Base-by-base conservation (phyloP, 1,140 invertebrate genomes). In the Kradibia gibbosae region DNA sequence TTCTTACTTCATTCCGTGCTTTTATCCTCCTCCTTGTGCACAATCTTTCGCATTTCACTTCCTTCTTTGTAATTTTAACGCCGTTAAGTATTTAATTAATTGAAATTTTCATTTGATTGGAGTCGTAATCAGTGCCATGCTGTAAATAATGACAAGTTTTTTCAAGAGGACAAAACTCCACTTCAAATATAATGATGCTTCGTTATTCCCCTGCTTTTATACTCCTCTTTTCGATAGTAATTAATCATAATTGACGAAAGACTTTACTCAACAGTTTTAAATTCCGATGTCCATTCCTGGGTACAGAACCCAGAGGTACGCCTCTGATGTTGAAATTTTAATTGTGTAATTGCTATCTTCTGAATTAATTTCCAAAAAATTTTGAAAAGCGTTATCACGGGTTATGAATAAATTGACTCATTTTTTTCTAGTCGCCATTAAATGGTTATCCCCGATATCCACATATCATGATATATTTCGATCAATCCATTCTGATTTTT, bases 141-240 rank as follows among this genome's bases (percentile, higher is more conserved):
- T 53, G 50, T 28, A 53, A 71, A 28, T 71, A 71, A 71, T 20
- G 39, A 48, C 70, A 45, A 48, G 28, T 48, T 71, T 48, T 70
- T 39, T 48, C 25, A 20, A 48, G 42, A 48, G 13, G 11, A 28
- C 25, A 31, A 71, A 28, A 71, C 25, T 55, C 3, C 34, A 74
- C 25, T 74, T 55, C 1, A 55, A 25, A 55, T 28, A 74, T 74
- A 74, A 74, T 74, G 72, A 55, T 1, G 45, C n/a, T 10, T 74
- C 72, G 39, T 74, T 74, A 74, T 74, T 74, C 55, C 55, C n/a
- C 53, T 48, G 72, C 50, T 36, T 20, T 74, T 13, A 10, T 55
- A 34, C 28, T 34, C 31, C 28, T 74, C 13, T 10, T 1, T 48
- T 71, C 11, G 15, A 67, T n/a, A 22, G 34, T 39, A 67, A 39